phyloP scores from a whole-genome alignment of 2,113 vertebrate species.

The Oncorhynchus clarkii region DNA sequence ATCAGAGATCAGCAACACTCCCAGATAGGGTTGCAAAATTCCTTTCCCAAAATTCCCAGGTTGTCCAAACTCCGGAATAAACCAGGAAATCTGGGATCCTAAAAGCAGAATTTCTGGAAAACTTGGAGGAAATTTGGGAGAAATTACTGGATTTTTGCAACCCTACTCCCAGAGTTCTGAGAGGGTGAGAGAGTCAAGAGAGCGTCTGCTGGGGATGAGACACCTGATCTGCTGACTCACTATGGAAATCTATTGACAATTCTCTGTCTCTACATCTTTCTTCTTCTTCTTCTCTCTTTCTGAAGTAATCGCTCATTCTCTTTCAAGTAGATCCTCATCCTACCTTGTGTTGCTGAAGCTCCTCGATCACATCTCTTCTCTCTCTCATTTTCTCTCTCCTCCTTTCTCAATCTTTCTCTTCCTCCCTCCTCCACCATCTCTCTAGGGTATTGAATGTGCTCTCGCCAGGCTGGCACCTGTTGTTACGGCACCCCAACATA shows the following conservation, averaged over 20 bases:
- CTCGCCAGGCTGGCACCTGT: conserved; percentile 63
- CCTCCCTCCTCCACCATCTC: conserved; percentile 21
- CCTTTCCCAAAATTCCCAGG: too few species aligned
- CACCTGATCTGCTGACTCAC: background rate
- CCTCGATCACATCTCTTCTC: conserved; percentile 21
- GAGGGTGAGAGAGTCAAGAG: background rate
- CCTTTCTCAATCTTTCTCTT: background rate
- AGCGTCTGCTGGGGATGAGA: background rate
- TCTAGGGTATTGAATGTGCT: conserved; percentile 23
- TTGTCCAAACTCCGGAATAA: too few species aligned
- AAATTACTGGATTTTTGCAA: too few species aligned
- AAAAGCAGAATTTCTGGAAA: too few species aligned
- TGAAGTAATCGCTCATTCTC: background rate
- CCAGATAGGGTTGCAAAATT: too few species aligned
- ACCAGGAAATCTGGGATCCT: too few species aligned
- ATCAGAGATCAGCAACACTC: conserved; percentile 33
- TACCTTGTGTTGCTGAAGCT: background rate
- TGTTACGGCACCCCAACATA: conserved; percentile 55
- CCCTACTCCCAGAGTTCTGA: background rate
- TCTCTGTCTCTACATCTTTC: too few species aligned
- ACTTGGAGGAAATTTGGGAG: too few species aligned
- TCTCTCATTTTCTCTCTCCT: conserved; percentile 18
- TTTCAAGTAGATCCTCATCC: too few species aligned
- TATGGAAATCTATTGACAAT: background rate
- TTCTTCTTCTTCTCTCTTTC: background rate